Conservation (phyloP, 1,140 invertebrate species). For the Zaprionus nigranus region DNA sequence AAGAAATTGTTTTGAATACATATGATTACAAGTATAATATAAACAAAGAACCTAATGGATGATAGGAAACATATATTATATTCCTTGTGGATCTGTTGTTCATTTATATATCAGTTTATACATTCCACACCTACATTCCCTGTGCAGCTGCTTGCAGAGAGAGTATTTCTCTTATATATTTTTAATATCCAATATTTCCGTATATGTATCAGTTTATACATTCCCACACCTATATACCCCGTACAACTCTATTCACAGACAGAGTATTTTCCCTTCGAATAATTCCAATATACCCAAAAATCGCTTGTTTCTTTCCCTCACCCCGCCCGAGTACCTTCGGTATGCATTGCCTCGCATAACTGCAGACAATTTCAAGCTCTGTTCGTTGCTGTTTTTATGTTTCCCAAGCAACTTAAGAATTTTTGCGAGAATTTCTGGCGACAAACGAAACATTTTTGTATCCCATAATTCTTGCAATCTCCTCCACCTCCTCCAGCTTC, state of each 20-base stretch:
- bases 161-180: no score
- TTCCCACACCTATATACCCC: not conserved
- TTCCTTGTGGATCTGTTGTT: no score
- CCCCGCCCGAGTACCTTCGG: not conserved
- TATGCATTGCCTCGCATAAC: constrained; percentile 71
- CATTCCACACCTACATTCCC: no score
- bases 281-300: constrained; percentile 2
- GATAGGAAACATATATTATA: no score
- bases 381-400: constrained; percentile 37
- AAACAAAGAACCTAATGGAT: not conserved
- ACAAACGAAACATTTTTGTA: constrained; percentile 50
- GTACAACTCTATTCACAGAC: not conserved
- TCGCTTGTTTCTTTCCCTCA: not conserved
- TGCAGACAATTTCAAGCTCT: constrained; percentile 69
- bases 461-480: constrained; percentile 44
- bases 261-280: not conserved
- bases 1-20: no score
- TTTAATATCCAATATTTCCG: no score
- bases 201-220: no score
- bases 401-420: constrained; percentile 44
- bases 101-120: no score
- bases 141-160: no score
- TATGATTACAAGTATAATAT: not conserved
- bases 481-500: not conserved
- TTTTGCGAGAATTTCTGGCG: constrained; percentile 41